phyloP scores from a whole-genome alignment of 2,888 invertebrate species.

The Rhagium mordax region DNA sequence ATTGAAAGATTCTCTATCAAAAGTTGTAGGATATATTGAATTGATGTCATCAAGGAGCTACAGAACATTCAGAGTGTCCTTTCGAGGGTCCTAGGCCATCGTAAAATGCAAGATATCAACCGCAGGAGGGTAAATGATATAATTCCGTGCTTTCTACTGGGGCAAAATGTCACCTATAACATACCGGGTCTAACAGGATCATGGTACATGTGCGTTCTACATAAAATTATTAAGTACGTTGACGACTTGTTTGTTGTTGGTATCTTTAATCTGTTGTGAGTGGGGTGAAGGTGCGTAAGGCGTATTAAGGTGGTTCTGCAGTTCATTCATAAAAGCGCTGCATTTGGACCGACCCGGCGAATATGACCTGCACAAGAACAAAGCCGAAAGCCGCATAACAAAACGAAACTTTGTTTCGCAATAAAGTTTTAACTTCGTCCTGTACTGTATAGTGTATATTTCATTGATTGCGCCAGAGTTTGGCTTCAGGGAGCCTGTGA shows the following conservation, averaged over 20 bases:
- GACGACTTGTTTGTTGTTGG: neutral
- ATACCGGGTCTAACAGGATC: too few species aligned
- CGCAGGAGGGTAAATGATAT: too few species aligned
- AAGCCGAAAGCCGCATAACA: conserved; percentile 38
- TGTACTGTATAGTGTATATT: conserved; percentile 66
- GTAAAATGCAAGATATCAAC: too few species aligned
- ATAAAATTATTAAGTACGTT: too few species aligned
- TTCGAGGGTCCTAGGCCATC: too few species aligned
- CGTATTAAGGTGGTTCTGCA: conserved; percentile 3
- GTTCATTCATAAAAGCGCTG: conserved; percentile 32
- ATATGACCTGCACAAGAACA: conserved; percentile 38
- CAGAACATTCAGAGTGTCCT: too few species aligned
- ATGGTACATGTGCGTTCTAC: too few species aligned
- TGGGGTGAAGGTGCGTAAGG: neutral
- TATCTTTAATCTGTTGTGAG: neutral
- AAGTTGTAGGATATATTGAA: too few species aligned
- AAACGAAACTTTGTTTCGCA: conserved; percentile 38
- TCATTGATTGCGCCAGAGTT: conserved; percentile 70
- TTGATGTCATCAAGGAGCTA: too few species aligned
- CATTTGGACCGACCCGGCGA: conserved; percentile 15
- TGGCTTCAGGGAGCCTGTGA: conserved; percentile 68
- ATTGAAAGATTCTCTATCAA: too few species aligned
- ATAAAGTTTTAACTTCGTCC: conserved; percentile 50
- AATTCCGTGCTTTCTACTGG: too few species aligned
- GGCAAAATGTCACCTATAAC: too few species aligned